These are phyloP conservation scores for Drosophila kurseongensis DNA, from an alignment of 1,140 invertebrate genomes.

Conservation along the genomic window DNA sequence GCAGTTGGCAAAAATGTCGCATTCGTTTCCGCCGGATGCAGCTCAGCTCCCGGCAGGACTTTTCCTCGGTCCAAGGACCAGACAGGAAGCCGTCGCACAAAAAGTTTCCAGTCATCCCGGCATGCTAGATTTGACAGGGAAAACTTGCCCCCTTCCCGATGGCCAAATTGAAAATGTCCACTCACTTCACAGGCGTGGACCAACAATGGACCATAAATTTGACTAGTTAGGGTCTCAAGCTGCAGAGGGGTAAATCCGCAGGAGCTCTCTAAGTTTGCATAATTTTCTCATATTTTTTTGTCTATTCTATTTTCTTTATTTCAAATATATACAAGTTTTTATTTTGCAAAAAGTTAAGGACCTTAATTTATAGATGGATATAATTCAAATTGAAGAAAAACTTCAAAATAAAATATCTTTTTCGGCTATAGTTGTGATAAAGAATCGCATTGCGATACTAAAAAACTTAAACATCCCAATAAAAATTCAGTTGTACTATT, in stretches of 20 bases:
- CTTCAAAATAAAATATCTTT: too few relatives aligned
- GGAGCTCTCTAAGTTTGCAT: slow-evolving; percentile 4
- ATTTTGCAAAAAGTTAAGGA: too few relatives aligned
- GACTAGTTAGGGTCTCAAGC: slow-evolving; percentile 13
- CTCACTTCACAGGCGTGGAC: slow-evolving; percentile 3
- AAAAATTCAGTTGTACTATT: too few relatives aligned
- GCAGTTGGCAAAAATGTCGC: slow-evolving; percentile 62
- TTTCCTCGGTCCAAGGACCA: slow-evolving; percentile 32
- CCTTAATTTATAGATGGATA: too few relatives aligned
- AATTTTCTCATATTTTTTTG: slow-evolving; percentile 15
- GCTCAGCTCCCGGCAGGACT: slow-evolving; percentile 17
- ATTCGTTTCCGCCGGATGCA: slow-evolving; percentile 57
- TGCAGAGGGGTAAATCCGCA: slow-evolving; percentile 6
- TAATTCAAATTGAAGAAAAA: too few relatives aligned
- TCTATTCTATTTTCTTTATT: slow-evolving; percentile 3
- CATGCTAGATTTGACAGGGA: slow-evolving; percentile 49
- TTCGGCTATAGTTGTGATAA: too few relatives aligned
- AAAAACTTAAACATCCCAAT: too few relatives aligned
- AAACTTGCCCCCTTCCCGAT: slow-evolving; percentile 6
- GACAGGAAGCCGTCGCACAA: slow-evolving; percentile 30
- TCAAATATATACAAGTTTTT: not conserved
- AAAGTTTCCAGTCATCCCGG: slow-evolving; percentile 36
- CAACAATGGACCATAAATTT: slow-evolving; percentile 42
- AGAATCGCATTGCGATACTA: too few relatives aligned
- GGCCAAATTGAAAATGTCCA: slow-evolving; percentile 37